These are phyloP conservation scores for Oenanthe oenanthe DNA, from an alignment of 2,113 vertebrate genomes.

Conservation along the genomic window DNA sequence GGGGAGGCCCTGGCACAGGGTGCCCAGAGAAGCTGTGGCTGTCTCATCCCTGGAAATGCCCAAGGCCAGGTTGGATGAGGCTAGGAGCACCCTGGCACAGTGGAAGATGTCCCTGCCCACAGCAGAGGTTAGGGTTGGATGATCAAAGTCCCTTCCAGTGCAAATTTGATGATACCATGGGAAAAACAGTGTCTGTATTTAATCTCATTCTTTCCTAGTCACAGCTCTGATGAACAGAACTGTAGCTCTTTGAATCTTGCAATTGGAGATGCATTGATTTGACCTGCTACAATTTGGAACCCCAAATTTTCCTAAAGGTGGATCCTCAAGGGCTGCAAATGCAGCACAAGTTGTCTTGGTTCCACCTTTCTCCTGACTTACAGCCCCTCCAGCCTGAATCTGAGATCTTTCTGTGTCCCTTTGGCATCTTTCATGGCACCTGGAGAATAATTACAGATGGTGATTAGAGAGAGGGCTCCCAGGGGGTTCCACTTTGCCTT, in stretches of 20 bases:
- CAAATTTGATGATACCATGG: not conserved
- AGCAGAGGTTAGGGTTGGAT: not conserved
- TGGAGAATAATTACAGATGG: rapidly evolving
- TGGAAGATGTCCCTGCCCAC: not conserved
- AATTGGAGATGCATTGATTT: not conserved
- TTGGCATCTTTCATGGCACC: not conserved
- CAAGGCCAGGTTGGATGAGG: rapidly evolving
- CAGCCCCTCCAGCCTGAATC: not conserved
- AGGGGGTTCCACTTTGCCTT: not conserved
- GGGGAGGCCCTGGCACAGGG: not conserved
- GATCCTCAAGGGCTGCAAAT: not conserved
- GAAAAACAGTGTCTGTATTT: rapidly evolving
- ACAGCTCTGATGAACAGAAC: not conserved
- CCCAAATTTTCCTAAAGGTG: not conserved
- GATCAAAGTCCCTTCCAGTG: not conserved
- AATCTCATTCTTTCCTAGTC: not conserved
- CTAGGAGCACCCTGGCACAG: not conserved
- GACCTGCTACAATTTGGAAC: not conserved
- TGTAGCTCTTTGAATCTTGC: not conserved
- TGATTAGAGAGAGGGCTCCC: not conserved
- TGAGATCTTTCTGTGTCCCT: not conserved
- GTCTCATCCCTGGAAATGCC: not conserved
- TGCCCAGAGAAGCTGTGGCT: not conserved
- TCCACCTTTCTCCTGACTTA: not conserved
- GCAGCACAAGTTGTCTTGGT: not conserved